phyloP scores from a whole-genome alignment of 2,797 vertebrate genomes.

The Margarornis squamiger region DNA sequence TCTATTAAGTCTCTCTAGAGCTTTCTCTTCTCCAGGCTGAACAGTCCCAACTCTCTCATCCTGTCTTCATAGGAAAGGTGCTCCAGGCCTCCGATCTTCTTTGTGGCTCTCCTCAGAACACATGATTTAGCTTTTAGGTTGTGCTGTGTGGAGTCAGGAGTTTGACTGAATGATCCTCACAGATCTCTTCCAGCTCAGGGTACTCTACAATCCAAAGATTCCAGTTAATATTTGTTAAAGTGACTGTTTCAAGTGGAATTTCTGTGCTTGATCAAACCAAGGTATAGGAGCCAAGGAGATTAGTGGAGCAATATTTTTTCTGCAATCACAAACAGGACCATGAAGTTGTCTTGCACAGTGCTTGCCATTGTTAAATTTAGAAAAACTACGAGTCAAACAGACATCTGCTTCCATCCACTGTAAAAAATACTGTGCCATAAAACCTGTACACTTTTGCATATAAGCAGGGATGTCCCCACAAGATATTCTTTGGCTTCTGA shows the following conservation, averaged over 20 bases:
- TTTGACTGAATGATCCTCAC: not conserved
- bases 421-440: not conserved
- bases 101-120: not conserved
- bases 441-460: not conserved
- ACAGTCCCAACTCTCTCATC: not conserved
- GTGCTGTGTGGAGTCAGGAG: not conserved
- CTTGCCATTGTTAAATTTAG: not conserved
- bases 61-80: not conserved
- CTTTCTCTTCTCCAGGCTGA: not conserved
- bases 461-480: not conserved
- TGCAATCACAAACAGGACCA: not conserved
- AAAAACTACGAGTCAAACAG: not conserved
- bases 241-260: not conserved
- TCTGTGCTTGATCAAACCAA: not conserved
- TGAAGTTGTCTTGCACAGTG: not conserved
- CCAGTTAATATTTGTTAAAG: not conserved
- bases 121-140: not conserved
- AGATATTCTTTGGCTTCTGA: not conserved
- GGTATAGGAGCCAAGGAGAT: not conserved
- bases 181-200: not conserved
- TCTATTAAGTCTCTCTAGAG: not conserved
- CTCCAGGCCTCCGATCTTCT: not conserved
- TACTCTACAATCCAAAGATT: not conserved
- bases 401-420: not conserved
- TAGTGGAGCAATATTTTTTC: not conserved